Evolutionary conservation across 2,888 invertebrate genomes (phyloP).

Genomic region (Lepidochrysops patricia): DNA sequence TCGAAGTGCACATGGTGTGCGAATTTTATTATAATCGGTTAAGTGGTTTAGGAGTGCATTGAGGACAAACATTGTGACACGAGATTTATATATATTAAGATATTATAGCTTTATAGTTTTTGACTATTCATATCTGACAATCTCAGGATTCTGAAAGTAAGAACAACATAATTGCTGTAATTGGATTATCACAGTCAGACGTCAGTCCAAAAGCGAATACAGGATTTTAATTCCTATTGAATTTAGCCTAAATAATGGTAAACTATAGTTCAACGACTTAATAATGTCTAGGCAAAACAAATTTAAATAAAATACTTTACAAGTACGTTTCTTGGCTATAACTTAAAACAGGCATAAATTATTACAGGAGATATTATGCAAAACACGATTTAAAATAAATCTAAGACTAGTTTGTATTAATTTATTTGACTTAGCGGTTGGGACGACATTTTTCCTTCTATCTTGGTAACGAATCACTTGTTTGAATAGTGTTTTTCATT

Average conservation of each 20-base stretch:
- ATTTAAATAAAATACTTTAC: neutral
- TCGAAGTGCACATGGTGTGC: too few relatives aligned
- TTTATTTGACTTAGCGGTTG: neutral
- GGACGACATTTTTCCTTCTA: neutral
- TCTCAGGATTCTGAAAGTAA: too few relatives aligned
- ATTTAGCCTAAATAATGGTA: too few relatives aligned
- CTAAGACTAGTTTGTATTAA: conserved; percentile 9
- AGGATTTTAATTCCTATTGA: too few relatives aligned
- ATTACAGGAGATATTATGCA: neutral
- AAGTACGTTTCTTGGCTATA: neutral
- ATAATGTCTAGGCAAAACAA: neutral
- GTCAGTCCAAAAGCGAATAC: neutral
- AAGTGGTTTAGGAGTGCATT: too few relatives aligned
- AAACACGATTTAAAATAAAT: conserved; percentile 8
- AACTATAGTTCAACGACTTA: neutral
- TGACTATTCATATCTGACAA: too few relatives aligned
- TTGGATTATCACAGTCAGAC: too few relatives aligned
- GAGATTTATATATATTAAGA: too few relatives aligned
- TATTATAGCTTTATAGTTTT: too few relatives aligned
- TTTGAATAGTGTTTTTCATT: neutral
- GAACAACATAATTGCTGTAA: too few relatives aligned
- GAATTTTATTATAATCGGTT: too few relatives aligned
- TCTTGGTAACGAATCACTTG: neutral
- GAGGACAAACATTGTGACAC: too few relatives aligned
- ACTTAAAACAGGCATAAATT: conserved; percentile 4